Evolutionary conservation across 2,888 invertebrate species (phyloP).

Genomic region (Cheilosia soror): DNA sequence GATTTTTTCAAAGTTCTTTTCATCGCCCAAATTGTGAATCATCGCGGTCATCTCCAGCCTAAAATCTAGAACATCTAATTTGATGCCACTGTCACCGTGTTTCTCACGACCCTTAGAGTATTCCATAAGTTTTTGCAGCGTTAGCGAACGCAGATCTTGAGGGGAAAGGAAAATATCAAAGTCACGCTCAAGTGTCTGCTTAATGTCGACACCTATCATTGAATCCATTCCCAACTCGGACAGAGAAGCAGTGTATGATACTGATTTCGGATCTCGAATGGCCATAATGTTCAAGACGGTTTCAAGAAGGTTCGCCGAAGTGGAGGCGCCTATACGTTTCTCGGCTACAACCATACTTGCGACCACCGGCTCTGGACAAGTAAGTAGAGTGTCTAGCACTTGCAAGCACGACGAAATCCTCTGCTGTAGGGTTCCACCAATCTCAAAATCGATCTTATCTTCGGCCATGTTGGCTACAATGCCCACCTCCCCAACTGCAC

Average conservation of each 20-base stretch:
- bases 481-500: slow-evolving; percentile 95
- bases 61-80: slow-evolving; percentile 79
- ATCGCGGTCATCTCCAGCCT: slow-evolving; percentile 85
- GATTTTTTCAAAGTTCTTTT: slow-evolving; percentile 85
- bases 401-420: slow-evolving; percentile 92
- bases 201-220: slow-evolving; percentile 98
- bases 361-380: slow-evolving; percentile 89
- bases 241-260: slow-evolving; percentile 89
- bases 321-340: slow-evolving; percentile 87
- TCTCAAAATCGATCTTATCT: slow-evolving; percentile 88
- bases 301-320: slow-evolving; percentile 88
- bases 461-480: slow-evolving; percentile 91
- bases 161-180: slow-evolving; percentile 94
- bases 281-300: slow-evolving; percentile 89
- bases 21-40: slow-evolving; percentile 87
- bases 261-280: slow-evolving; percentile 88
- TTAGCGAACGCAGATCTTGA: slow-evolving; percentile 92
- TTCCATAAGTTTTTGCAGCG: slow-evolving; percentile 85
- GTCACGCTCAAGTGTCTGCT: slow-evolving; percentile 94
- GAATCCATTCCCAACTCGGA: slow-evolving; percentile 98
- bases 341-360: slow-evolving; percentile 95
- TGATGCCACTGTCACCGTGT: slow-evolving; percentile 77
- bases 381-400: slow-evolving; percentile 90
- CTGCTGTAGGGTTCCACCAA: slow-evolving; percentile 94
- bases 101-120: slow-evolving; percentile 78